These are phyloP conservation scores for Camponotus vicinus DNA, from an alignment of 1,140 invertebrate genomes.

Conservation along the genomic window DNA sequence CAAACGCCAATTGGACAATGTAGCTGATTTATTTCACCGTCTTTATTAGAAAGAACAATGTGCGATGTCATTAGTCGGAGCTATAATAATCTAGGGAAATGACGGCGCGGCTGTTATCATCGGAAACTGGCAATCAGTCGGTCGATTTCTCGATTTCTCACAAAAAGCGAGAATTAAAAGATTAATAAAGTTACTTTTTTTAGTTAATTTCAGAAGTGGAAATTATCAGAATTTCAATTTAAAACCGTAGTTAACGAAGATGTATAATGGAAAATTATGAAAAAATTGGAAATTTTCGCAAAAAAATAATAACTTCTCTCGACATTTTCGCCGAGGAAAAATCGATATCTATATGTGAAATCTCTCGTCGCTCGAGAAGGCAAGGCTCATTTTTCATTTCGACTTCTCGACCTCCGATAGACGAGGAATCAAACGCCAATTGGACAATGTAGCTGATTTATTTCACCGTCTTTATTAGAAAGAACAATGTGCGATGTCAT, in stretches of 20 bases:
- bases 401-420: neutral
- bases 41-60: neutral
- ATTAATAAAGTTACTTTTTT: too few relatives aligned
- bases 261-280: too few relatives aligned
- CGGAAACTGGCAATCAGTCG: neutral
- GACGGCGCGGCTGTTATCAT: constrained; percentile 22
- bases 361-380: too few relatives aligned
- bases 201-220: too few relatives aligned
- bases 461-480: neutral
- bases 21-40: constrained; percentile 5
- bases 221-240: neutral
- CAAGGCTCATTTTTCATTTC: neutral
- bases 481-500: constrained; percentile 12
- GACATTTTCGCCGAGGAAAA: too few relatives aligned
- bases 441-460: constrained; percentile 15
- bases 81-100: constrained; percentile 50
- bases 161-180: constrained; percentile 57
- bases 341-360: neutral
- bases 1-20: neutral
- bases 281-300: too few relatives aligned
- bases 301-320: too few relatives aligned
- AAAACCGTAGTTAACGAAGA: too few relatives aligned
- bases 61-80: constrained; percentile 23
- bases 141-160: constrained; percentile 34
- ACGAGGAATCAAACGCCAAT: neutral